These are phyloP conservation scores for Globodera rostochiensis DNA, from an alignment of 1,140 invertebrate genomes.

Conservation along the genomic window DNA sequence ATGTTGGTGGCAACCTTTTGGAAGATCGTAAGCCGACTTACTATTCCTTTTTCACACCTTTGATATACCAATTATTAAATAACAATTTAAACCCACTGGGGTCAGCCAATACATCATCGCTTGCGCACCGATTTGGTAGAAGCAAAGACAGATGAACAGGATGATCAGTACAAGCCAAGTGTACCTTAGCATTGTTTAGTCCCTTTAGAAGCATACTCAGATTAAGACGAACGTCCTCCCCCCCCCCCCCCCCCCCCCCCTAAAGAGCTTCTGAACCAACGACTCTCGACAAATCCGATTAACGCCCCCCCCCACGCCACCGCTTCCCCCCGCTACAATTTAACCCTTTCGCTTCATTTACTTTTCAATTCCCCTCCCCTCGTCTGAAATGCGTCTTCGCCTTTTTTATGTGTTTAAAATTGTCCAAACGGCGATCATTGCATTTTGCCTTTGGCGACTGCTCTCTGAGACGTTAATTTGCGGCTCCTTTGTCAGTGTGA, in stretches of 20 bases:
- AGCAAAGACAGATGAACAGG: conserved; percentile 34
- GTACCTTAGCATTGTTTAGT: conserved; percentile 32
- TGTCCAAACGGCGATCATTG: conserved; percentile 9
- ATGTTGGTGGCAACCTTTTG: conserved; percentile 56
- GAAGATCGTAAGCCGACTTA: conserved; percentile 1
- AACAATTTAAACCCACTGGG: conserved; percentile 7
- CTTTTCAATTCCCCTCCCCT: background rate
- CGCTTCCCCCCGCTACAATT: too few relatives aligned
- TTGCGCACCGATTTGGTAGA: conserved; percentile 33
- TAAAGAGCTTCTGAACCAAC: too few relatives aligned
- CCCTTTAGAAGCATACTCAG: background rate
- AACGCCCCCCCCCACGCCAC: too few relatives aligned
- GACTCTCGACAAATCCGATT: too few relatives aligned
- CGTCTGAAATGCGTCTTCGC: conserved; percentile 12
- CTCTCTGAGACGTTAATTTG: conserved; percentile 21
- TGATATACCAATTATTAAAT: too few relatives aligned
- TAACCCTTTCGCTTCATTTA: too few relatives aligned
- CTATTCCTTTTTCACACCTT: too few relatives aligned
- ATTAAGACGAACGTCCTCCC: background rate
- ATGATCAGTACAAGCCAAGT: conserved; percentile 43
- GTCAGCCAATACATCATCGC: conserved; percentile 44
- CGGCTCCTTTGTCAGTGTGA: conserved; percentile 25
- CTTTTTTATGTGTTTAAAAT: conserved; percentile 22
- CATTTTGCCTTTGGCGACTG: conserved; percentile 20
- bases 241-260: too few relatives aligned